Evolutionary conservation across 2,888 invertebrate species (phyloP).

Genomic region (Cataglyphis altisquamis): DNA sequence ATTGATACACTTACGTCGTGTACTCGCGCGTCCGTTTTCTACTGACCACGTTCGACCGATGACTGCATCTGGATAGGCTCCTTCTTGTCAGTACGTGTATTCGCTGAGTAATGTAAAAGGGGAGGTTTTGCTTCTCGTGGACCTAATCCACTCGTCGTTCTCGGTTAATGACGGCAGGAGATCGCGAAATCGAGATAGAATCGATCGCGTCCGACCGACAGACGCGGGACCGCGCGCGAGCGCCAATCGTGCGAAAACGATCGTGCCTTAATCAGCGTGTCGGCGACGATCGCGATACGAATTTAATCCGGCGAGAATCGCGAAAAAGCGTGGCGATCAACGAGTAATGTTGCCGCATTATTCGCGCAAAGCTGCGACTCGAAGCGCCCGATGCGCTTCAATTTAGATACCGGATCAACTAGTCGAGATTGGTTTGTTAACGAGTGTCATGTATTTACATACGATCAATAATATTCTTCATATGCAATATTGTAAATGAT

Average conservation of each 20-base stretch:
- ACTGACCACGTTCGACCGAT: conserved; percentile 37
- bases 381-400: conserved; percentile 22
- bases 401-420: conserved; percentile 51
- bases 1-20: conserved; percentile 85
- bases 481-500: not conserved
- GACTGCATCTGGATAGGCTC: not conserved
- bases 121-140: conserved; percentile 19
- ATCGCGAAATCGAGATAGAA: conserved; percentile 75
- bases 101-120: conserved; percentile 1
- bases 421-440: conserved; percentile 35
- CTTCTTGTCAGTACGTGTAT: conserved; percentile 23
- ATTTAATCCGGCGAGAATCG: conserved; percentile 66
- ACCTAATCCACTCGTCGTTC: conserved; percentile 64
- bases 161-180: conserved; percentile 74
- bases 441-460: conserved; percentile 27
- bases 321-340: conserved; percentile 68
- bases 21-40: conserved; percentile 76
- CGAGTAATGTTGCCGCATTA: conserved; percentile 62
- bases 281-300: conserved; percentile 70
- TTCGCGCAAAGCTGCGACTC: conserved; percentile 28
- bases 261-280: conserved; percentile 65
- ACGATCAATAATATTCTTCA: conserved; percentile 12
- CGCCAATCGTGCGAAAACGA: conserved; percentile 72
- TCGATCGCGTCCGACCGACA: conserved; percentile 70
- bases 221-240: conserved; percentile 43